Evolutionary conservation across 1,140 invertebrate genomes (phyloP).

Genomic region (Meteorus sp.): DNA sequence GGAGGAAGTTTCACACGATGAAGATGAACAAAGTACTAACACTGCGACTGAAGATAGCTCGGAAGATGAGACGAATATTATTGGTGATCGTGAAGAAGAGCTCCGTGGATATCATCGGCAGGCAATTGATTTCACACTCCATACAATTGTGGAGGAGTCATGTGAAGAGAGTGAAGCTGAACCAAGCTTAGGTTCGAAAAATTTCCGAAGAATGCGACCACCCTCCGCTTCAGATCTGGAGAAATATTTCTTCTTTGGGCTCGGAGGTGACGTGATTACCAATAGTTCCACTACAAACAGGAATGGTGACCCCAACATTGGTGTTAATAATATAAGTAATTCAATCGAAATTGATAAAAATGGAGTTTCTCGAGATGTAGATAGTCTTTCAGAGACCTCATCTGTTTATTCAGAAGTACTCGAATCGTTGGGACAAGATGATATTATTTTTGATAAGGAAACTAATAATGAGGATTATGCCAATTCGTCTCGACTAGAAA

Average conservation of each 20-base stretch:
- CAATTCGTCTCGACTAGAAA: conserved; percentile 83
- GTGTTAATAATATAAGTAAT: background rate
- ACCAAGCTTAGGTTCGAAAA: conserved; percentile 54
- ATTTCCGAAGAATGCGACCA: conserved; percentile 62
- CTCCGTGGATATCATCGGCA: conserved; percentile 77
- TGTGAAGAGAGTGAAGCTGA: conserved; percentile 88
- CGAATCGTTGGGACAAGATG: conserved; percentile 67
- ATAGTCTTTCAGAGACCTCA: conserved; percentile 83
- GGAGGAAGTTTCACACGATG: conserved; percentile 77
- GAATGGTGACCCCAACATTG: conserved; percentile 44
- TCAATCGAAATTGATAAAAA: background rate
- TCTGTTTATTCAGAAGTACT: conserved; percentile 83
- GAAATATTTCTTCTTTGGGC: conserved; percentile 87
- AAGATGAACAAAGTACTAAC: conserved; percentile 62
- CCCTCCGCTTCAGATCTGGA: conserved; percentile 81
- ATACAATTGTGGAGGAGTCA: conserved; percentile 92
- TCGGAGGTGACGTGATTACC: conserved; percentile 68
- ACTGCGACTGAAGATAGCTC: conserved; percentile 61
- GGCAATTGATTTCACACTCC: conserved; percentile 84
- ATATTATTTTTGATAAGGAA: conserved; percentile 47
- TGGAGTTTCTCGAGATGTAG: conserved; percentile 57
- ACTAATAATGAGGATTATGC: conserved; percentile 68
- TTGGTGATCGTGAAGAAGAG: conserved; percentile 75
- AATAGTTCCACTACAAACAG: conserved; percentile 55
- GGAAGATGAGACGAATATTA: conserved; percentile 58